Conservation (phyloP, 1,140 invertebrate species). For the Drosophila ananassae region DNA sequence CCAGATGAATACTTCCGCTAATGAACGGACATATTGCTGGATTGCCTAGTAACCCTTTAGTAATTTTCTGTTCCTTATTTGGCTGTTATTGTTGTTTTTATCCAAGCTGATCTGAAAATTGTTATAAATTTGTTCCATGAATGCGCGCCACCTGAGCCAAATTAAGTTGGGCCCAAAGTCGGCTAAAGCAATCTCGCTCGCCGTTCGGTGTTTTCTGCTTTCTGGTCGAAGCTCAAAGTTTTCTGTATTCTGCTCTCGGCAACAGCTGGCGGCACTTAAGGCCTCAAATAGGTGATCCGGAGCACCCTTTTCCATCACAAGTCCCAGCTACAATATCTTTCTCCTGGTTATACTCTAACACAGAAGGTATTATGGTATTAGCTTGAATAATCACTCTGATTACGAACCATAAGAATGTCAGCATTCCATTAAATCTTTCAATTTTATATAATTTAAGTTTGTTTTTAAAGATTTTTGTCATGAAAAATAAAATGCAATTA, state of each 20-base stretch:
- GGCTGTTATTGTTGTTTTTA: slow-evolving; percentile 37
- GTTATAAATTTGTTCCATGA: slow-evolving; percentile 78
- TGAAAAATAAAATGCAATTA: too few relatives aligned
- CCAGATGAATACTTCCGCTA: slow-evolving; percentile 53
- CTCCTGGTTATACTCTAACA: slow-evolving; percentile 19
- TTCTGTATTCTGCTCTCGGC: slow-evolving; percentile 32
- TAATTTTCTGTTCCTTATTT: slow-evolving; percentile 25
- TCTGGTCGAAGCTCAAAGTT: slow-evolving; percentile 12
- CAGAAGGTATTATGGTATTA: not conserved
- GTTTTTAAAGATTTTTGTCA: not conserved
- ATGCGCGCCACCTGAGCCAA: slow-evolving; percentile 77
- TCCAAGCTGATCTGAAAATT: slow-evolving; percentile 64
- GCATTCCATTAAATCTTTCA: not conserved
- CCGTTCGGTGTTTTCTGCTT: slow-evolving; percentile 13
- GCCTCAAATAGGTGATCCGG: slow-evolving; percentile 60
- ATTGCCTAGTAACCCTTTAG: slow-evolving; percentile 48
- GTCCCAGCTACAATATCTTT: slow-evolving; percentile 19
- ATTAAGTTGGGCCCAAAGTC: slow-evolving; percentile 68
- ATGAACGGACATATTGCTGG: slow-evolving; percentile 24
- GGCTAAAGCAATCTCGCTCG: slow-evolving; percentile 65
- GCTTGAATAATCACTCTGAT: not conserved
- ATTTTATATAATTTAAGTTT: too few relatives aligned
- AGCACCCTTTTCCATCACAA: slow-evolving; percentile 34
- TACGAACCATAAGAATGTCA: not conserved
- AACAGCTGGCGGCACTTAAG: slow-evolving; percentile 78